Conservation (phyloP, 2,888 invertebrate genomes). For the Bombylius discolor region DNA sequence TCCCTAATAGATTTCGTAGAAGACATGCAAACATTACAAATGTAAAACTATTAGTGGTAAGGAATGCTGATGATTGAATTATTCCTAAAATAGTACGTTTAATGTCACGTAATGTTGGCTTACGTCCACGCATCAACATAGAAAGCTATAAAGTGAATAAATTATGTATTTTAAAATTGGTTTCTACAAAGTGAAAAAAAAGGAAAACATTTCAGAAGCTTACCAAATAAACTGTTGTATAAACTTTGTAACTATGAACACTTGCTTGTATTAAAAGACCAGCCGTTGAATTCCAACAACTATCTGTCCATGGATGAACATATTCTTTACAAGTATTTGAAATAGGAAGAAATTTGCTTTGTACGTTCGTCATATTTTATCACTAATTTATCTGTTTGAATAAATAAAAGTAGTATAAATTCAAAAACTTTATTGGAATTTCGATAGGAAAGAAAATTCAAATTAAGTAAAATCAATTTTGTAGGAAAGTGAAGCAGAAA, state of each 20-base stretch:
- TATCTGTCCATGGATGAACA: conserved; percentile 68
- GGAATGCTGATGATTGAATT: conserved; percentile 60
- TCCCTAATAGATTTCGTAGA: conserved; percentile 51
- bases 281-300: conserved; percentile 54
- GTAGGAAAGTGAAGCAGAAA: no score
- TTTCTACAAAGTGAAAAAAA: no score
- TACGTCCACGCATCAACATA: conserved; percentile 50
- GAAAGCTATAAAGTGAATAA: conserved; percentile 43
- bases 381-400: no score
- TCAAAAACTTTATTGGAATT: no score
- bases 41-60: conserved; percentile 59
- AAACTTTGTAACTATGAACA: conserved; percentile 58
- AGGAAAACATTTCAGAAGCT: conserved; percentile 20
- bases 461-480: no score
- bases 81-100: conserved; percentile 52
- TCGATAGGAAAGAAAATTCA: no score
- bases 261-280: conserved; percentile 52
- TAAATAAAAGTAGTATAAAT: no score
- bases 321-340: conserved; percentile 53
- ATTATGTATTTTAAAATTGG: no score
- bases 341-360: conserved; percentile 42
- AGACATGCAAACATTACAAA: conserved; percentile 59
- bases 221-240: conserved; percentile 62
- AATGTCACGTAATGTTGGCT: conserved; percentile 47
- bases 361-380: conserved; percentile 24